These are phyloP conservation scores for Oedothorax gibbosus DNA, from an alignment of 1,140 invertebrate species.

Conservation along the genomic window DNA sequence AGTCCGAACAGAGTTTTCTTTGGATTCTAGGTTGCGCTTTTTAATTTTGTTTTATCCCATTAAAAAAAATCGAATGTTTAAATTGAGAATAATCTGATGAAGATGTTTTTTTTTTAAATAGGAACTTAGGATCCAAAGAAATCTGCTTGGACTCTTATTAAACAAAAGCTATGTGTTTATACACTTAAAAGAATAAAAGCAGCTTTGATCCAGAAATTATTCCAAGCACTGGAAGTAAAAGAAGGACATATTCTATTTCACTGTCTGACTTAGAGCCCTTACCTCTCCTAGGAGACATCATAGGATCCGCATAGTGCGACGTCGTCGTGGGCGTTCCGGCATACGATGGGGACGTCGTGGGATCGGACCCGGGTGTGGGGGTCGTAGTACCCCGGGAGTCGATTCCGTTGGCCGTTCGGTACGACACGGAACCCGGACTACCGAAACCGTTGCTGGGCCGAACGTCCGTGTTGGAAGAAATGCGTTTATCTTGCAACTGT, in stretches of 20 bases:
- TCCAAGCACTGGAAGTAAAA: neutral
- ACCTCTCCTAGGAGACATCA: constrained; percentile 37
- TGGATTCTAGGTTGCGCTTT: no score
- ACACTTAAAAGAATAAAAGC: no score
- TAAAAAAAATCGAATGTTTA: no score
- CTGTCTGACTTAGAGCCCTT: neutral
- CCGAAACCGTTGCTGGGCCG: constrained; percentile 46
- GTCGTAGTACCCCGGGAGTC: constrained; percentile 42
- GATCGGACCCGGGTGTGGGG: constrained; percentile 44
- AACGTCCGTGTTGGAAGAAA: constrained; percentile 8
- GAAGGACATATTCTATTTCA: neutral
- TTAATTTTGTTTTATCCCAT: no score
- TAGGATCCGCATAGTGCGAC: constrained; percentile 12
- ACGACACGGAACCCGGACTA: constrained; percentile 44
- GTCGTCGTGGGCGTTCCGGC: constrained; percentile 53
- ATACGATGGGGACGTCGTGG: constrained; percentile 51
- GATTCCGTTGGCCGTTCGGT: constrained; percentile 46
- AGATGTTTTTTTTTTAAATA: no score
- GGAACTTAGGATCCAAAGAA: no score
- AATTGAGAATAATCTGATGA: no score
- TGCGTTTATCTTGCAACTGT: constrained; percentile 38
- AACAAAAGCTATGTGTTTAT: no score
- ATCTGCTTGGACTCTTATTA: no score
- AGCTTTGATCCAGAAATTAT: no score
- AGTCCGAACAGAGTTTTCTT: no score